Conservation (phyloP, 2,888 invertebrate genomes). For the Isoperla grammatica region DNA sequence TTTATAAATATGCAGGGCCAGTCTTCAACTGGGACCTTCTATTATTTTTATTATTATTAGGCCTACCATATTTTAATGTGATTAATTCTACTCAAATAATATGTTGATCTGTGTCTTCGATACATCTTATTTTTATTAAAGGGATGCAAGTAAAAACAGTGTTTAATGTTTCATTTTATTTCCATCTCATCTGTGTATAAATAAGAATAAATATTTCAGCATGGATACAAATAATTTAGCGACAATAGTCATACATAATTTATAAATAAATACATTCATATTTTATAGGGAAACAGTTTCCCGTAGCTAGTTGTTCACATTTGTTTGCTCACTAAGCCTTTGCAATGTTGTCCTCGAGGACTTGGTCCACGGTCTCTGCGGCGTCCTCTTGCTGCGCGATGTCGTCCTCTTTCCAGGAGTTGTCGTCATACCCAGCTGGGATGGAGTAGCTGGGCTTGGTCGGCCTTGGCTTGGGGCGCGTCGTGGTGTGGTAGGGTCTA, state of each 20-base stretch:
- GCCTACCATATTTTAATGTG: too few relatives aligned
- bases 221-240: not conserved
- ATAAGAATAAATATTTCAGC: not conserved
- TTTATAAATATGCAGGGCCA: too few relatives aligned
- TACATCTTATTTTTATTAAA: too few relatives aligned
- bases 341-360: not conserved
- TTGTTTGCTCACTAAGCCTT: not conserved
- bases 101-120: too few relatives aligned
- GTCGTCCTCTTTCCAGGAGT: not conserved
- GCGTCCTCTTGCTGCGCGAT: conserved; percentile 11
- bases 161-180: too few relatives aligned
- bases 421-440: not conserved
- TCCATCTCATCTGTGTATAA: too few relatives aligned
- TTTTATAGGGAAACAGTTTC: not conserved
- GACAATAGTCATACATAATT: too few relatives aligned
- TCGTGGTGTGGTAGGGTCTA: not conserved
- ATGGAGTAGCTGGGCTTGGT: not conserved
- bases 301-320: not conserved
- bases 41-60: too few relatives aligned
- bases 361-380: not conserved
- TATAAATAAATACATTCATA: not conserved
- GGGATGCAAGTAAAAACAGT: too few relatives aligned
- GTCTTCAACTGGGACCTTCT: too few relatives aligned
- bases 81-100: too few relatives aligned
- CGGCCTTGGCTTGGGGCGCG: not conserved